phyloP scores from a whole-genome alignment of 2,113 vertebrate species.

The Otus sunia region DNA sequence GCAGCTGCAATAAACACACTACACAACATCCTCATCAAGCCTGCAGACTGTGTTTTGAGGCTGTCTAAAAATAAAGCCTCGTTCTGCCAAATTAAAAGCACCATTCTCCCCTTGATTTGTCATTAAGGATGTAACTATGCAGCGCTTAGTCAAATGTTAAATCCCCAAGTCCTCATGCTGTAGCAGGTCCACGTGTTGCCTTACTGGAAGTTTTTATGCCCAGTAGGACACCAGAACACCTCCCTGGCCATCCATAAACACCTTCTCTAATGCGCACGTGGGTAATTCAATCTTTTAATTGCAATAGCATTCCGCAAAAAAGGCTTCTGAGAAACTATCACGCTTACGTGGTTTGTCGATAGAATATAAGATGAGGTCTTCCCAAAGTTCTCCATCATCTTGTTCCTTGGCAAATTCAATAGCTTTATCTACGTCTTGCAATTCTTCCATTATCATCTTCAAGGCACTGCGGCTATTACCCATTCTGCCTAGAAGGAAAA shows the following conservation, averaged over 20 bases:
- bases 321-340: not conserved
- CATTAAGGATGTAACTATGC: not conserved
- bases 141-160: not conserved
- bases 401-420: conserved; percentile 99
- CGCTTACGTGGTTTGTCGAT: conserved; percentile 96
- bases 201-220: not conserved
- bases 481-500: conserved; percentile 87
- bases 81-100: not conserved
- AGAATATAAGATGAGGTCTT: conserved; percentile 96
- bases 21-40: not conserved
- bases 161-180: not conserved
- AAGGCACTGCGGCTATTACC: conserved; percentile 94
- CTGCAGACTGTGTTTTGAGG: not conserved
- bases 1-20: not conserved
- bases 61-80: conserved; percentile 5
- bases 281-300: not conserved
- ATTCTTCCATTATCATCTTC: conserved; percentile 99
- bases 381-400: conserved; percentile 96
- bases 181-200: not conserved
- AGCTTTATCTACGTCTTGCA: conserved; percentile 94
- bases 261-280: not conserved
- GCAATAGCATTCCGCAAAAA: not conserved
- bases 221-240: not conserved
- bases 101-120: not conserved
- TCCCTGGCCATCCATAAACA: not conserved